Evolutionary conservation across 2,113 vertebrate genomes (phyloP), one percentile per base, ranked within the genome.

Genomic region (Ptilonorhynchus violaceus): DNA sequence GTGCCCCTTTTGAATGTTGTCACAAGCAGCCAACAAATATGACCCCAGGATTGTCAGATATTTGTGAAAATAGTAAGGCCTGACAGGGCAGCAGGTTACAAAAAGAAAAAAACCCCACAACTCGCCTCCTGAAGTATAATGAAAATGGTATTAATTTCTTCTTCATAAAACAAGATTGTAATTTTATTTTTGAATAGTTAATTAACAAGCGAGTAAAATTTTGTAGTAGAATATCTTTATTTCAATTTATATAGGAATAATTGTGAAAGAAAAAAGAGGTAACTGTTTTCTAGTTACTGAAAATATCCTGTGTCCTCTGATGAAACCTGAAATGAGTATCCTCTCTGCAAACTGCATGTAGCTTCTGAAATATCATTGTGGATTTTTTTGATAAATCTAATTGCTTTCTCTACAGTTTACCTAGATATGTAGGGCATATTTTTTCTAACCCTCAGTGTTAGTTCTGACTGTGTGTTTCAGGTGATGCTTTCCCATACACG

Each of bases 1-100:
- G 96, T 89, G 89, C 97, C 95, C 97, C 92, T 97, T 98, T 99
- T 98, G 98, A 98, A 98, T 97, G 96, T 86, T 98, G 98, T 98
- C 97, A 97, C 91, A 97, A 93, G 91, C 63, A 95, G 96, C 97
- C 97, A 97, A 94, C 96, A 97, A 97, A 98, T 97, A 93, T 84
- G 90, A 97, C 86, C 69, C 42, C 7, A 35, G 1, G 4, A 95
- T 89, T 97, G 84, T 97, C 95, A 90, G 90, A 88, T 63, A 89
- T 91, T 92, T 93, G 88, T 95, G 88, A 91, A 97, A 95, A 96
- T 86, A 97, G 75, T 85, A 84, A 72, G 31, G 60, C 56, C 78
- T 98, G 82, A 89, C 89, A 91, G 67, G 67, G 56, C 73, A 95
- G 41, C 67, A 92, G 60, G 84, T 91, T 83, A n/a, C n/a, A 52